Evolutionary conservation across 1,140 invertebrate species (phyloP).

Genomic region (Penaeus chinensis): DNA sequence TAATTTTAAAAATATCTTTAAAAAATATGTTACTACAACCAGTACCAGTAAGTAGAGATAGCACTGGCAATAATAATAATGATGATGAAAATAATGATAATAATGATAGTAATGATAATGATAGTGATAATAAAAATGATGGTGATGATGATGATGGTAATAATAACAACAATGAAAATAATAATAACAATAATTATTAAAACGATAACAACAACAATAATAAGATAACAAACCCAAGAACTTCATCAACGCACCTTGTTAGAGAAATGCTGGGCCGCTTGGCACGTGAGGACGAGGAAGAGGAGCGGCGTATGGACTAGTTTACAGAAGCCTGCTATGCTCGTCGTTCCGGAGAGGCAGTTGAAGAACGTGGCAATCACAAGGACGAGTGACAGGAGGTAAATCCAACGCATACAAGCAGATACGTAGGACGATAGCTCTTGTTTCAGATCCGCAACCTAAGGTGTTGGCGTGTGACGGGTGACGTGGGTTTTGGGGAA

Average conservation of each 20-base stretch:
- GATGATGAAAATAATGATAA: neutral
- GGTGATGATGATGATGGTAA: neutral
- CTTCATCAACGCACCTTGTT: slow-evolving; percentile 72
- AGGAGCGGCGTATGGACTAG: neutral
- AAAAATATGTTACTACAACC: no score
- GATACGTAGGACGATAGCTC: no score
- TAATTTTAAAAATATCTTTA: no score
- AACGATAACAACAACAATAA: no score
- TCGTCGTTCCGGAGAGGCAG: slow-evolving; percentile 67
- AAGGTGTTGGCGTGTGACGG: no score
- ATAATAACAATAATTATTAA: neutral
- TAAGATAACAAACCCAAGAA: neutral
- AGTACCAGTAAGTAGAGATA: neutral
- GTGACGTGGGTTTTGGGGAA: no score
- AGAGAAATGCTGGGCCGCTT: slow-evolving; percentile 77
- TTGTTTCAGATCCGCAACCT: no score
- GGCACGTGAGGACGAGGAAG: slow-evolving; percentile 68
- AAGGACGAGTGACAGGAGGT: no score
- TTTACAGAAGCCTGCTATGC: slow-evolving; percentile 67
- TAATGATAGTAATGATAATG: neutral
- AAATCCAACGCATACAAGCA: no score
- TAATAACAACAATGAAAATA: no score
- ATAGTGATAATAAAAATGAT: neutral
- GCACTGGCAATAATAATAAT: neutral
- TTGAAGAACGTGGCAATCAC: no score